Conservation (phyloP, 2,797 vertebrate genomes). For the Spinus olivaceus region DNA sequence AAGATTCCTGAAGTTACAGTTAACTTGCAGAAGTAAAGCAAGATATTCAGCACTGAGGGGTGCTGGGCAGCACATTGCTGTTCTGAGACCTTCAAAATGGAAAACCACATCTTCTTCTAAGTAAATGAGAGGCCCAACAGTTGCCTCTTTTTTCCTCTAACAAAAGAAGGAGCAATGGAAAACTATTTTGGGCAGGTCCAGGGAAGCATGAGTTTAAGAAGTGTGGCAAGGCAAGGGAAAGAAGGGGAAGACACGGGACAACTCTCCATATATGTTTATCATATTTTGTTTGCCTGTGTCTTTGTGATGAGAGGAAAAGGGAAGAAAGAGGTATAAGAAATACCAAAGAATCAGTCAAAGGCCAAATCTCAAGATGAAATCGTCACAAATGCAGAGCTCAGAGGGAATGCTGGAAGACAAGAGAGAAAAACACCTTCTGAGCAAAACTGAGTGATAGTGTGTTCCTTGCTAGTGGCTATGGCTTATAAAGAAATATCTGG, state of each 20-base stretch:
- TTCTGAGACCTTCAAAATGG: not conserved
- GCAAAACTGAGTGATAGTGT: not conserved
- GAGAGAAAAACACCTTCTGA: not conserved
- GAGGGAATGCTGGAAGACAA: not conserved
- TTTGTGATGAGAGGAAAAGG: not conserved
- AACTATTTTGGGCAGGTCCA: not conserved
- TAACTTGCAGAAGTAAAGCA: not conserved
- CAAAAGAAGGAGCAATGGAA: not conserved
- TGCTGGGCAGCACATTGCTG: not conserved
- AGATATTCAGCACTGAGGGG: not conserved
- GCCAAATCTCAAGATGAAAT: not conserved
- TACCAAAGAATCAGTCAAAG: not conserved
- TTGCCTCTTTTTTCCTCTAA: not conserved
- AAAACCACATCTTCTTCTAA: not conserved
- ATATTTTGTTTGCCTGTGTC: not conserved
- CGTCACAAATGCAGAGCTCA: not conserved
- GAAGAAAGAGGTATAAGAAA: not conserved
- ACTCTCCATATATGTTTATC: not conserved
- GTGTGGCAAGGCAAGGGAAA: not conserved
- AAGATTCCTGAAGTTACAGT: not conserved
- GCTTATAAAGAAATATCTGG: not conserved
- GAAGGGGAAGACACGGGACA: not conserved
- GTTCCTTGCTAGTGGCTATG: not conserved
- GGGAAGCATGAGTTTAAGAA: not conserved
- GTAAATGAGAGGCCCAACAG: not conserved